Conservation (phyloP, 1,140 invertebrate genomes). For the Oscheius sp. region DNA sequence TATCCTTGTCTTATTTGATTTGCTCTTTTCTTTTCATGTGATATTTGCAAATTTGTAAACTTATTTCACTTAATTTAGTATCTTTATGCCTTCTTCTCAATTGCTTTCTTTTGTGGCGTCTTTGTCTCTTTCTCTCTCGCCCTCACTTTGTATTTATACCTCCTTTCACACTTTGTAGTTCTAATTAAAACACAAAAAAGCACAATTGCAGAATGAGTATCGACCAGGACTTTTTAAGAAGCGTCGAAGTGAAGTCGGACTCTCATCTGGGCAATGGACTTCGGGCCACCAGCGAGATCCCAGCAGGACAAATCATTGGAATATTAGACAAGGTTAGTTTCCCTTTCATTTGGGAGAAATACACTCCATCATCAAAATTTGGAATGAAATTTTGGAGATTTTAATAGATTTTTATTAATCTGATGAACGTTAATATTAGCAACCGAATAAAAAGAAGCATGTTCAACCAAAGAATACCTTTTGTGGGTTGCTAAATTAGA, state of each 20-base stretch:
- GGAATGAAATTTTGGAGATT: background rate
- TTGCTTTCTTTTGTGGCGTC: too few relatives aligned
- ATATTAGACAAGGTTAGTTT: slow-evolving; percentile 39
- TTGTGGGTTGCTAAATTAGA: background rate
- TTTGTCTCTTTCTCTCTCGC: too few relatives aligned
- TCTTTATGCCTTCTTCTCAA: too few relatives aligned
- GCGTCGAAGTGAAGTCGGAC: slow-evolving; percentile 35
- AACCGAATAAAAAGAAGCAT: background rate
- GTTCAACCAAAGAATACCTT: too few relatives aligned
- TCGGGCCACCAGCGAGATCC: slow-evolving; percentile 16
- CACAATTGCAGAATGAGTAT: slow-evolving; percentile 31
- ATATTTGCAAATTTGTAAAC: too few relatives aligned
- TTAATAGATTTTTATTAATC: background rate
- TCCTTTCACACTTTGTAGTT: background rate
- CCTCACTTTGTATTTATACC: too few relatives aligned
- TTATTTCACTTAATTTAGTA: too few relatives aligned
- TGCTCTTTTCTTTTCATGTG: too few relatives aligned
- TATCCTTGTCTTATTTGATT: too few relatives aligned
- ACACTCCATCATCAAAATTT: background rate
- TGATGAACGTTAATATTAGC: background rate
- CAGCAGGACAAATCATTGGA: slow-evolving; percentile 33
- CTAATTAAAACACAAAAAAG: background rate
- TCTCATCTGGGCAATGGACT: slow-evolving; percentile 15
- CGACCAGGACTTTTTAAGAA: slow-evolving; percentile 36
- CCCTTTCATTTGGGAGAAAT: background rate